Conservation (phyloP, 2,797 vertebrate genomes). For the Sebastes paucispinis region DNA sequence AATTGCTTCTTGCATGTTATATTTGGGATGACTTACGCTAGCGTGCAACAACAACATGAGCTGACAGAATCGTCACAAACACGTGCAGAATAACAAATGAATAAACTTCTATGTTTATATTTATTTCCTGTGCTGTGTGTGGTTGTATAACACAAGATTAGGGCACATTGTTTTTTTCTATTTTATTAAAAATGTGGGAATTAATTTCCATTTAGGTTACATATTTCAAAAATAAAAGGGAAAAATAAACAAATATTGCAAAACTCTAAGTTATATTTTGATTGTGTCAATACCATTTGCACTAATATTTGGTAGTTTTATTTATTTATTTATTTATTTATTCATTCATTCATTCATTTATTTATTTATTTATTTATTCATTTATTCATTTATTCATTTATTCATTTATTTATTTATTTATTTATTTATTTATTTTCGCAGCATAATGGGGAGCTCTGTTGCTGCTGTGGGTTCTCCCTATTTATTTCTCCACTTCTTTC, state of each 20-base stretch:
- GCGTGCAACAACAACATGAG: neutral
- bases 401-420: too few relatives aligned
- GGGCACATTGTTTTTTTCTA: neutral
- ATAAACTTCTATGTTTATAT: neutral
- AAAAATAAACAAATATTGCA: neutral
- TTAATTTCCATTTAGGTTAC: neutral
- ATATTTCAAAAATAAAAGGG: neutral
- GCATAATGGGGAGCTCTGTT: neutral
- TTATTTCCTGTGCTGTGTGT: neutral
- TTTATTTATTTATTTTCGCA: too few relatives aligned
- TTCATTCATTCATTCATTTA: accelerated
- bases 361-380: accelerated
- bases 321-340: too few relatives aligned
- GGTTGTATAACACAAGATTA: neutral
- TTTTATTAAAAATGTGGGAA: neutral
- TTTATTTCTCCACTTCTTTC: neutral
- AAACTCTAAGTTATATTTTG: neutral
- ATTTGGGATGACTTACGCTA: neutral
- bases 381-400: too few relatives aligned
- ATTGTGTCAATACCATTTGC: neutral
- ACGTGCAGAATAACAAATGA: neutral
- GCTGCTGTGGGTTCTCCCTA: neutral
- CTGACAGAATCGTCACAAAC: neutral
- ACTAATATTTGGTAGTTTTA: neutral
- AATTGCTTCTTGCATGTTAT: neutral